phyloP scores from a whole-genome alignment of 2,797 vertebrate genomes.

The Brachymystax lenok region DNA sequence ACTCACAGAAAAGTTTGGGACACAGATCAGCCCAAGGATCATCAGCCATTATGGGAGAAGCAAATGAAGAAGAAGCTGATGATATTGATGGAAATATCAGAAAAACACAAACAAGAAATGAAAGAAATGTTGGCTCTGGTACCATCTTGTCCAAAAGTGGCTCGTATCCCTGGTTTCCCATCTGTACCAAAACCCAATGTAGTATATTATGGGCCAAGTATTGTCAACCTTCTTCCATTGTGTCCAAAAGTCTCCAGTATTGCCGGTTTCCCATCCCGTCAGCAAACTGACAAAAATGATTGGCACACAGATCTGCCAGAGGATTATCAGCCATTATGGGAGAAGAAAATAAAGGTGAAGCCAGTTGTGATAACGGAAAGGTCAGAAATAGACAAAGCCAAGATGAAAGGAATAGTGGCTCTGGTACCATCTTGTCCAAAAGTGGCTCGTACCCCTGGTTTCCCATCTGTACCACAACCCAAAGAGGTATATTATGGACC shows the following conservation, averaged over 20 bases:
- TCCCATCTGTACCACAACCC: slow-evolving; percentile 48
- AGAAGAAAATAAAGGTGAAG: slow-evolving; percentile 27
- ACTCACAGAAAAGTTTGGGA: slow-evolving; percentile 36
- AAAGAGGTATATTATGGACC: slow-evolving; percentile 22
- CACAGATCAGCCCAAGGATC: slow-evolving; percentile 15
- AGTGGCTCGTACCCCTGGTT: slow-evolving; percentile 48
- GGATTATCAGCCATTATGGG: slow-evolving; percentile 19
- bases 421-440: slow-evolving; percentile 53
- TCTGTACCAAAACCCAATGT: slow-evolving; percentile 45
- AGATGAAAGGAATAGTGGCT: slow-evolving; percentile 38
- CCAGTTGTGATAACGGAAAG: slow-evolving; percentile 17
- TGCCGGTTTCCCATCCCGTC: slow-evolving; percentile 57
- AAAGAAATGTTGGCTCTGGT: slow-evolving; percentile 48
- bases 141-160: slow-evolving; percentile 57
- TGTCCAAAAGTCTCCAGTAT: slow-evolving; percentile 54
- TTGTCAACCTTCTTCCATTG: slow-evolving; percentile 41
- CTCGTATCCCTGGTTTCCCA: slow-evolving; percentile 60
- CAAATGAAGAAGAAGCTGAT: slow-evolving; percentile 30
- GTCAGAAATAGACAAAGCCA: slow-evolving; percentile 15
- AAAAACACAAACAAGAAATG: slow-evolving; percentile 26
- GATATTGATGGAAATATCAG: slow-evolving; percentile 14
- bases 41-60: slow-evolving; percentile 34
- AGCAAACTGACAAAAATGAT: slow-evolving; percentile 11
- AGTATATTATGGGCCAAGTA: slow-evolving; percentile 31
- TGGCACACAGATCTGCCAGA: slow-evolving; percentile 29